Percentiles rank a stretch among this genome's conserved stretches.
Evolutionary conservation across 2,113 vertebrate species (phyloP).

Genomic region (Hyperopisus bebe): DNA sequence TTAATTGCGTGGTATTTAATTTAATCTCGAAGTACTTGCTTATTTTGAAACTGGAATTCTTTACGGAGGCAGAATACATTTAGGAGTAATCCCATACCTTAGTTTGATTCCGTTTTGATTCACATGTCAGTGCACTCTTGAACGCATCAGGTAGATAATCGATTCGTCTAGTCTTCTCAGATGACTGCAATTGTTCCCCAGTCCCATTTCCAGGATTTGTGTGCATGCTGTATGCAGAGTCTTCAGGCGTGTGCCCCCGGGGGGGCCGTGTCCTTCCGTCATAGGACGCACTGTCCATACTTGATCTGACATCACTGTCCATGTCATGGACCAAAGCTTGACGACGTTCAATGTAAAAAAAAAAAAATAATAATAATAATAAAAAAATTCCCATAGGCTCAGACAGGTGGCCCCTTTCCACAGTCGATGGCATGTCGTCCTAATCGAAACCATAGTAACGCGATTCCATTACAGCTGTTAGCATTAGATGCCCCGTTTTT

Average conservation of each 20-base stretch:
- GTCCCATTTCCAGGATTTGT: background rate
- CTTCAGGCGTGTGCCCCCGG: constrained; percentile 47
- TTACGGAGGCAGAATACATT: constrained; percentile 6
- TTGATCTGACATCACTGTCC: constrained; percentile 66
- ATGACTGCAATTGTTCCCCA: constrained; percentile 55
- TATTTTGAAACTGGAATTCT: constrained; percentile 43
- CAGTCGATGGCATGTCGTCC: constrained; percentile 66
- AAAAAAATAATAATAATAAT: no score
- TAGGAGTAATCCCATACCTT: constrained; percentile 58
- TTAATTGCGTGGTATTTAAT: constrained; percentile 6
- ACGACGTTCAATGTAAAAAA: constrained; percentile 50
- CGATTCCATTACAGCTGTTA: constrained; percentile 71
- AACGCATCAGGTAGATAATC: constrained; percentile 61
- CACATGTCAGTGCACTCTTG: constrained; percentile 58
- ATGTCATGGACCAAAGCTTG: constrained; percentile 88
- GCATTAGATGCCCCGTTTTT: constrained; percentile 76
- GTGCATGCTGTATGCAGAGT: background rate
- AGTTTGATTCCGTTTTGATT: constrained; percentile 46
- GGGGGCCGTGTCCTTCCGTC: constrained; percentile 46
- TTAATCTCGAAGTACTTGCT: constrained; percentile 21
- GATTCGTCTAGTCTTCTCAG: constrained; percentile 50
- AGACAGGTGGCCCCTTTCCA: constrained; percentile 65
- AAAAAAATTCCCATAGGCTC: constrained; percentile 55
- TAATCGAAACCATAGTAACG: constrained; percentile 54
- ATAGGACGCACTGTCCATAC: constrained; percentile 67